Evolutionary conservation across 2,113 vertebrate species (phyloP), one percentile per base, ranked within the genome.

Genomic region (Perca flavescens): DNA sequence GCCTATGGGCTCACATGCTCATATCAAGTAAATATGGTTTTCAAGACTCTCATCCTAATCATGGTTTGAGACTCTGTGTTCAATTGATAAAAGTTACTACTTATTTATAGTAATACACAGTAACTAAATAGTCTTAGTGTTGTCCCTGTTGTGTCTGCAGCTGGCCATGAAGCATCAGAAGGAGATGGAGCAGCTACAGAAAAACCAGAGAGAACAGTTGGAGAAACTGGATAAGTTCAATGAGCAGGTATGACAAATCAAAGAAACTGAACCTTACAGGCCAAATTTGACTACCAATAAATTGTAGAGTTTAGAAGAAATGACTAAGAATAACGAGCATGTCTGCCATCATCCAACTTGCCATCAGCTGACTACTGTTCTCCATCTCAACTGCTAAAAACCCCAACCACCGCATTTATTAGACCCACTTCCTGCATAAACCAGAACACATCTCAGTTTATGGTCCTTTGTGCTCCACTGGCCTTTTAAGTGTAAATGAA

Each of bases 111-210:
- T 47, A 0, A 28, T 36, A 14, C 43, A 65, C 17, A 62, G 74
- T 49, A 46, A 19, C 5, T 58, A 2, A 46, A 31, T 19, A 12
- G 2, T 70, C 0, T 43, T 36, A 60, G 19, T 58, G 7, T 9
- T 71, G 66, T 63, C 17, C 13, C 22, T 46, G 16, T 0, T 82
- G 66, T 87, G 52, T 80, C 34, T 60, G 17, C 86, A 99, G 98
- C 91, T 99, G 74, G 98, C 98, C 66, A 97, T 99, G 97, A 99
- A 99, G 91, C 98, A 98, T 69, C 97, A 97, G 58, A 99, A 99
- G 89, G 98, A 99, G 95, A 96, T 99, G 96, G 98, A 99, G 91
- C 97, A 98, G 86, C 92, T 99, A 86, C 95, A 97, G 93, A 99
- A 99, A 91, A 96, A 96, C 72, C 98, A 99, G 78, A 95, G 96